Percentiles rank a stretch among this genome's conserved stretches.
Conservation (phyloP, 30 jellyfish, hydroid and myxozoan species). For the Aurelia sp. region DNA sequence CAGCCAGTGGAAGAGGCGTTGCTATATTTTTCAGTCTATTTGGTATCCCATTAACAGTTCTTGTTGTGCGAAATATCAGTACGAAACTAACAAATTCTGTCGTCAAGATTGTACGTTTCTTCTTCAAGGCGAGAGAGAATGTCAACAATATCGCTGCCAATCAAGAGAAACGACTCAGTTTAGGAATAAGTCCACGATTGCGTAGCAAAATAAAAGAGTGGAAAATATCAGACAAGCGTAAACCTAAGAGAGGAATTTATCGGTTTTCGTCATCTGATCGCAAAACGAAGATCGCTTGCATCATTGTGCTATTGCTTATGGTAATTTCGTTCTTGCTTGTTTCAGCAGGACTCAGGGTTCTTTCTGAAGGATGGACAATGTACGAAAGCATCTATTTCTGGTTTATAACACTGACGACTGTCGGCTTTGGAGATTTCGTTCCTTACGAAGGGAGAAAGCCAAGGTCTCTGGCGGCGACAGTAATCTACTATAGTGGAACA, state of each 20-base stretch:
- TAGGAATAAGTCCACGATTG: constrained; percentile 10
- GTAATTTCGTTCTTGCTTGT: constrained; percentile 22
- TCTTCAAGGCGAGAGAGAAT: neutral
- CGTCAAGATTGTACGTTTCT: constrained; percentile 6
- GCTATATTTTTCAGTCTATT: constrained; percentile 32
- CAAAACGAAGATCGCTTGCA: constrained; percentile 31
- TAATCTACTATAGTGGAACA: constrained; percentile 62
- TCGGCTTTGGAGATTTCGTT: constrained; percentile 74
- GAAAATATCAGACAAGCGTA: neutral
- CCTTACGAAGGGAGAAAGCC: constrained; percentile 75
- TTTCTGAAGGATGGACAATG: constrained; percentile 68
- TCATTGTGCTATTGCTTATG: constrained; percentile 19
- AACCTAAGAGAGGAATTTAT: neutral
- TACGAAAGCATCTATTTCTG: constrained; percentile 64
- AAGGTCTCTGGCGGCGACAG: constrained; percentile 8
- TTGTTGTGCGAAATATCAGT: constrained; percentile 61
- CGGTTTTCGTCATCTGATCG: constrained; percentile 19
- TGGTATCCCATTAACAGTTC: constrained; percentile 66
- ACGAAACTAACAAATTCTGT: constrained; percentile 40
- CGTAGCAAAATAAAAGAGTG: neutral
- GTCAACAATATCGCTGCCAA: neutral
- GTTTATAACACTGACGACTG: constrained; percentile 65
- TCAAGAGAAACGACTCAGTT: neutral
- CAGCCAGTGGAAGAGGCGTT: constrained; percentile 34
- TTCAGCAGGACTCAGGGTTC: constrained; percentile 40